Evolutionary conservation across 2,888 invertebrate genomes (phyloP), one percentile per base, ranked within the genome.

Genomic region (Microctonus hyperodae): DNA sequence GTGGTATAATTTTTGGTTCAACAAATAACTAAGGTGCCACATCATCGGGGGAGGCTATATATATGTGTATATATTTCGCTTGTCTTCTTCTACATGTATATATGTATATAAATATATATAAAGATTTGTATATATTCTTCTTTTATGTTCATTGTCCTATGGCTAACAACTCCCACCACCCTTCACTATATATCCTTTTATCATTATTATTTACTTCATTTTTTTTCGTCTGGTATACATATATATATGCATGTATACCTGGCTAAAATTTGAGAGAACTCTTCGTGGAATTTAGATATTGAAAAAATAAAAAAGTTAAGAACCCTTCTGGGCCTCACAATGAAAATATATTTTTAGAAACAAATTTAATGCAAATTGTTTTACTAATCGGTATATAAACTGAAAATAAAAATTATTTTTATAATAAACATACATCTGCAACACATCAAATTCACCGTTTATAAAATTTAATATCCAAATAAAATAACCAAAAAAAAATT

Each of bases 1-100:
- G 68, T 68, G 71, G 69, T 71, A 69, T 73, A 73, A 70, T 73
- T 73, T 44, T 73, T 69, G 71, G 67, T 68, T 68, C 75, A 74
- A 44, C 44, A 16, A 44, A 44, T 44, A 44, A 16, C 71, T 71
- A 72, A 76, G 70, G 72, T 74, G 70, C 75, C 72, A 70, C 71
- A 66, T 68, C 69, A 72, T 70, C 71, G 75, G 71, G 73, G 70
- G 74, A 70, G 58, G 68, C 16, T 53, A 50, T 69, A 28, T 28
- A 28, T 28, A n/a, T n/a, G n/a, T n/a, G n/a, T n/a, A 28, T 28
- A 44, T 44, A 44, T 44, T n/a, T 44, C 44, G 16, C n/a, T n/a
- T 44, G 44, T 16, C 44, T 44, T 44, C 44, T 44, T 16, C 16
- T n/a, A 44, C 6, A 16, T 59, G 64, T 59, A 59, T 35, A 60